Evolutionary conservation across 2,797 vertebrate species (phyloP), one percentile per base, ranked within the genome.

Genomic region (Sebastes iracundus): DNA sequence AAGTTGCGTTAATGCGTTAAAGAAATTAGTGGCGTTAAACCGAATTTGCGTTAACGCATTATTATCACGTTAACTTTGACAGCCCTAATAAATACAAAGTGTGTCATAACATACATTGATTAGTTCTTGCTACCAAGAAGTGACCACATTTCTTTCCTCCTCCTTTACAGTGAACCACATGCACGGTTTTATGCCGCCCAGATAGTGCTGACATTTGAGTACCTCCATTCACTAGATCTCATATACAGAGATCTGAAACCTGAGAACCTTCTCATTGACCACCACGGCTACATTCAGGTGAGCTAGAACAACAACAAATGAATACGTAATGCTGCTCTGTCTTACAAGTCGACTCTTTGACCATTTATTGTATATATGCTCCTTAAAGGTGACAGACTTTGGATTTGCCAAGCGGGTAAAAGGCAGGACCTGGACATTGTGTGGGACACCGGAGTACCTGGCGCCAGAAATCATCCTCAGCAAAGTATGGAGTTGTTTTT

Each of bases 201-300:
- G 95, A 99, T 99, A 95, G 99, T 99, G 92, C 96, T 99, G 95
- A 99, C 99, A 60, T 99, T 99, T 86, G 98, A 99, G 97, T 99
- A 99, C 96, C 98, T 99, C 92, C 99, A 99, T 95, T 99, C 98
- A 65, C 93, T 99, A 96, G 99, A 99, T 97, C 98, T 99, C 94
- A 99, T 99, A 96, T 99, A 99, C 96, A 98, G 98, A 97, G 98
- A 99, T 96, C 96, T 99, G 90, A 99, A 99, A 93, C 99, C 99
- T 63, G 99, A 99, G 96, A 99, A 99, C 94, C 98, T 99, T 92
- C 95, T 99, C 94, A 99, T 99, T 85, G 98, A 99, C 95, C 97
- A 99, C 93, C 98, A 99, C 80, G 99, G 99, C 88, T 99, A 99
- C 94, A 99, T 99, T 94, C 98, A 99, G 98, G 99, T 99, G 81